These are phyloP conservation scores for Philotrypesis tridentata DNA, from an alignment of 1,140 invertebrate species.

Conservation along the genomic window DNA sequence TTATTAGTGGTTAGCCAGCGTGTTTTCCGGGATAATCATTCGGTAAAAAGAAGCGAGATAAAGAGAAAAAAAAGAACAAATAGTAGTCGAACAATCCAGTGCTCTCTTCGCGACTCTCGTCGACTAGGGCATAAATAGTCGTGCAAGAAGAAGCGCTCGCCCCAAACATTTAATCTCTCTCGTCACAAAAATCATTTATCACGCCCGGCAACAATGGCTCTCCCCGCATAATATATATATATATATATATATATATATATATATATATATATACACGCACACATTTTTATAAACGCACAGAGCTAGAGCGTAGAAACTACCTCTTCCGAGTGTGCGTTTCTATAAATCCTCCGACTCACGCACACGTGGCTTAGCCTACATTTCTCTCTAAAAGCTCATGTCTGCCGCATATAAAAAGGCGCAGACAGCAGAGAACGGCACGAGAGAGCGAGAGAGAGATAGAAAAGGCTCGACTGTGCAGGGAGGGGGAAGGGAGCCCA, in stretches of 20 bases:
- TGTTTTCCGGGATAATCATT: neutral
- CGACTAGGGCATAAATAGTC: neutral
- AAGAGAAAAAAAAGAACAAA: neutral
- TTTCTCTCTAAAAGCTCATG: neutral
- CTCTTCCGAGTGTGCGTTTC: neutral
- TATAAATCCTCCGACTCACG: neutral
- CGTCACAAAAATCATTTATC: slow-evolving; percentile 13
- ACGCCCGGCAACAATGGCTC: slow-evolving; percentile 4
- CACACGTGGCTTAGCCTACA: neutral
- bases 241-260: no score
- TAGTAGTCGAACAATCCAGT: no score
- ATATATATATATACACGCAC: no score
- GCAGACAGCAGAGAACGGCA: neutral
- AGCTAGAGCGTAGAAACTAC: neutral
- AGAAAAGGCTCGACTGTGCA: neutral
- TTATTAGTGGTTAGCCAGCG: neutral
- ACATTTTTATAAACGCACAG: no score
- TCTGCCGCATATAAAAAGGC: neutral
- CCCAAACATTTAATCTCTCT: neutral
- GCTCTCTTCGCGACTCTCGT: neutral
- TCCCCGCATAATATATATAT: neutral
- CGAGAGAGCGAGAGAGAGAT: neutral
- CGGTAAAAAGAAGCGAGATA: neutral
- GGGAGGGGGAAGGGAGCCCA: no score
- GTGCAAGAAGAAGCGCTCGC: neutral